These are phyloP conservation scores for Priocnemis perturbator DNA, from an alignment of 2,888 invertebrate species.

Conservation along the genomic window DNA sequence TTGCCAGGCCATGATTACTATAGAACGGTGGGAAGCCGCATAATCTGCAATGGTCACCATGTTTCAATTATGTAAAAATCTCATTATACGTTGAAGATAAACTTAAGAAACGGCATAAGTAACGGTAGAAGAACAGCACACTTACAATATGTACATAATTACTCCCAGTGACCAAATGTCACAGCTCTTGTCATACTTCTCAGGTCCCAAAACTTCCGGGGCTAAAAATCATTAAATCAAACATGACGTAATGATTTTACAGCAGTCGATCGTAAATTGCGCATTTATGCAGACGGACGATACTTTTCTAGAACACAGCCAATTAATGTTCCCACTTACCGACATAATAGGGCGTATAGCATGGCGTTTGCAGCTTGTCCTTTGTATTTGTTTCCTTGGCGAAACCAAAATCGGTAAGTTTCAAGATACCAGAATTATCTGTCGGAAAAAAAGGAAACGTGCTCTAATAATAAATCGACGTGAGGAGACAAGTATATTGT, in stretches of 20 bases:
- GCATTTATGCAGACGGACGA: no score
- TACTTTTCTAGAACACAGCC: no score
- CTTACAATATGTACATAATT: conserved; percentile 98
- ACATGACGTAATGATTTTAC: neutral
- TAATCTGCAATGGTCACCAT: conserved; percentile 76
- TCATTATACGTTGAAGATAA: neutral
- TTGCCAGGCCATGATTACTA: conserved; percentile 97
- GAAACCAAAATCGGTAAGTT: conserved; percentile 99
- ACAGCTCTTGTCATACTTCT: conserved; percentile 99
- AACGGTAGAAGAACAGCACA: conserved; percentile 49
- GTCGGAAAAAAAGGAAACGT: conserved; percentile 39
- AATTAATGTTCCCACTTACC: conserved; percentile 77
- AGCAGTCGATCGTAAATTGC: no score
- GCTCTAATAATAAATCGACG: neutral
- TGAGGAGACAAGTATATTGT: neutral
- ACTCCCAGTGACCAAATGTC: conserved; percentile 99
- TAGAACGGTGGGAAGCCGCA: conserved; percentile 99
- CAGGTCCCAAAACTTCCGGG: conserved; percentile 94
- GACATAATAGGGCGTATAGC: conserved; percentile 99
- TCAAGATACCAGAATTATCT: conserved; percentile 86
- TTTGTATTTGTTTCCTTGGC: conserved; percentile 94
- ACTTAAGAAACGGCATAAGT: neutral
- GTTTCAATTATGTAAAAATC: neutral
- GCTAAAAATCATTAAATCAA: conserved; percentile 74
- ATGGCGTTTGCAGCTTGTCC: conserved; percentile 96